These are phyloP conservation scores for Sakesphorus luctuosus DNA, from an alignment of 2,113 vertebrate genomes.

Conservation along the genomic window DNA sequence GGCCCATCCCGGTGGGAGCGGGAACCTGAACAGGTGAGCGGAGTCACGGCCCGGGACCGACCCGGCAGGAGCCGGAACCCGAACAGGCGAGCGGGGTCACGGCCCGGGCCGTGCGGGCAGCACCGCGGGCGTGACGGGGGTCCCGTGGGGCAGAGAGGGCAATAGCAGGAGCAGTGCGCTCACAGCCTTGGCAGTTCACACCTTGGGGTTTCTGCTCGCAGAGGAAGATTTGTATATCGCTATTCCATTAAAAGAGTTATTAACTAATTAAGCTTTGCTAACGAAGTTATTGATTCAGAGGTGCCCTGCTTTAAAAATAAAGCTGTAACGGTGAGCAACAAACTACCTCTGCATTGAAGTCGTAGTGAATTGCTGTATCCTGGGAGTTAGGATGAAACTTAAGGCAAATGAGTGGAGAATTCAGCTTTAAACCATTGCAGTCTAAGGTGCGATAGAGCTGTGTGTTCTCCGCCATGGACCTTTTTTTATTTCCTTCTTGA, in stretches of 20 bases:
- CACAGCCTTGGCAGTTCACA: fast-evolving
- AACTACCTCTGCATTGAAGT: fast-evolving
- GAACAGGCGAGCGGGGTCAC: too few species aligned
- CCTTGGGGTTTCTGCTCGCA: neutral
- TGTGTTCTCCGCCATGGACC: fast-evolving
- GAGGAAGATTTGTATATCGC: neutral
- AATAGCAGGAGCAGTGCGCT: fast-evolving
- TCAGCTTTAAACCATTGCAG: fast-evolving
- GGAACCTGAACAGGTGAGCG: too few species aligned
- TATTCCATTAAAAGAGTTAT: fast-evolving
- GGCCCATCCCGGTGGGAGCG: too few species aligned
- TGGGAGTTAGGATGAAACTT: neutral
- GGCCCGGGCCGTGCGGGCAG: fast-evolving
- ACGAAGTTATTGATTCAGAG: neutral
- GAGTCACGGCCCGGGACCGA: too few species aligned
- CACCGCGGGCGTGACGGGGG: fast-evolving
- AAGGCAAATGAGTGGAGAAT: neutral
- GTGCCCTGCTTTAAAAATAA: neutral
- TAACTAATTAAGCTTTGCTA: neutral
- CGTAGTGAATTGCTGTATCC: neutral
- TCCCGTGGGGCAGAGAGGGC: fast-evolving
- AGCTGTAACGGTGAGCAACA: neutral
- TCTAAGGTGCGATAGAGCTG: neutral
- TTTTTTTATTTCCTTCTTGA: fast-evolving
- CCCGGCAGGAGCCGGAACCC: too few species aligned